Evolutionary conservation across 2,797 vertebrate species (phyloP).

Genomic region (Thripadectes ignobilis): DNA sequence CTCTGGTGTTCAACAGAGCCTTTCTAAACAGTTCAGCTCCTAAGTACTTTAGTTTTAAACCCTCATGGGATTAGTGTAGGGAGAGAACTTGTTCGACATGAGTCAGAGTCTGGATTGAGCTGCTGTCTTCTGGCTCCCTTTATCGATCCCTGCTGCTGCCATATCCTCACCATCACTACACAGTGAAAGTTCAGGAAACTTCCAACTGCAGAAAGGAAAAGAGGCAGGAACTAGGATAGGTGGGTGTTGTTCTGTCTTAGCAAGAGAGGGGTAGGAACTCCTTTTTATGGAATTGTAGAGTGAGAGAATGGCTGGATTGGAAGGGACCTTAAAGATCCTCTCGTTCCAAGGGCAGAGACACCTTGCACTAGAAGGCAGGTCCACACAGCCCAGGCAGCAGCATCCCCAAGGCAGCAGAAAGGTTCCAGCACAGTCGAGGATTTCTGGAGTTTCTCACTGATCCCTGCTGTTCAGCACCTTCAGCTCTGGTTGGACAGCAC

Average conservation of each 20-base stretch:
- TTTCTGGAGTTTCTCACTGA: background rate
- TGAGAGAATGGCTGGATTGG: background rate
- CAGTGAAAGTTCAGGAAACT: background rate
- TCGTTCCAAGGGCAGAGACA: background rate
- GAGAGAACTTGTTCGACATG: background rate
- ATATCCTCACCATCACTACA: background rate
- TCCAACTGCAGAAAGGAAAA: background rate
- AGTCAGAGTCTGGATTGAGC: background rate
- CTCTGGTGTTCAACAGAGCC: background rate
- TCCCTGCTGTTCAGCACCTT: rapidly evolving
- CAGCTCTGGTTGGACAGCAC: background rate
- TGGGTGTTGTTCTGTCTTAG: background rate
- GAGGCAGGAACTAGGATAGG: background rate
- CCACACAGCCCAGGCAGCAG: background rate
- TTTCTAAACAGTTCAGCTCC: background rate
- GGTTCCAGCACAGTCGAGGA: background rate
- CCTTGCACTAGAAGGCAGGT: background rate
- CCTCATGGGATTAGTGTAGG: background rate
- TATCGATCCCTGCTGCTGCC: background rate
- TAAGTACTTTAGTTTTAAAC: conserved; percentile 19
- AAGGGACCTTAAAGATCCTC: background rate
- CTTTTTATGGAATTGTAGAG: background rate
- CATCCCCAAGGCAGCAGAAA: background rate
- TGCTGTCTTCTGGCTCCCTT: background rate
- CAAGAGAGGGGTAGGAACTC: background rate